Percentiles rank a stretch among this genome's conserved stretches.
phyloP scores from a whole-genome alignment of 2,888 invertebrate genomes.

The Capitulum mitella region DNA sequence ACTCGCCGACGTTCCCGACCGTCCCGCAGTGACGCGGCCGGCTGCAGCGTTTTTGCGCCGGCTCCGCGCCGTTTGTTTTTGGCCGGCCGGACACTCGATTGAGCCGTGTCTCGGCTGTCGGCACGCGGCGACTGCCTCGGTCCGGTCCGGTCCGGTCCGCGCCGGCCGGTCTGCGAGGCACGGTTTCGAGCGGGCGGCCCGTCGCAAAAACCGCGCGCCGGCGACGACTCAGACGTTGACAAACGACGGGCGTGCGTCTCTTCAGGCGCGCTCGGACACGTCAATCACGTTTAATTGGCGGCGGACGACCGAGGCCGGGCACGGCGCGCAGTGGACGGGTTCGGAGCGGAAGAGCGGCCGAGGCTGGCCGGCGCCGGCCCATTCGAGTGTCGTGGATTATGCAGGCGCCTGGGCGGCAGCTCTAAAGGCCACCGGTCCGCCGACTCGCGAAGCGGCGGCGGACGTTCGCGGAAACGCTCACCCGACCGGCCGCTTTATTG shows the following conservation, averaged over 20 bases:
- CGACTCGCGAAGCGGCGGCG: too few species aligned
- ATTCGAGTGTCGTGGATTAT: too few species aligned
- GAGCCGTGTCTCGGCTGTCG: neutral
- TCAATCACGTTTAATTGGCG: neutral
- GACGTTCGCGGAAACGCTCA: neutral
- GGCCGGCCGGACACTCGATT: neutral
- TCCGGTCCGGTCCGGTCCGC: too few species aligned
- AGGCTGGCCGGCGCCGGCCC: too few species aligned
- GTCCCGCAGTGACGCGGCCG: too few species aligned
- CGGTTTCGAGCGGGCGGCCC: too few species aligned
- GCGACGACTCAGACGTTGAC: neutral
- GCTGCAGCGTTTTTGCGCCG: neutral
- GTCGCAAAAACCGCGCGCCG: neutral
- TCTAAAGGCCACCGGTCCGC: too few species aligned
- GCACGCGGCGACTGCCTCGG: neutral
- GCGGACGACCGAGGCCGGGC: neutral
- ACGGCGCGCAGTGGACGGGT: too few species aligned
- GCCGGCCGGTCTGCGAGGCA: too few species aligned
- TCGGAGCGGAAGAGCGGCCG: too few species aligned
- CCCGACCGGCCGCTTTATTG: neutral
- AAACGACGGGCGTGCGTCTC: neutral
- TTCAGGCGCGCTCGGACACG: neutral
- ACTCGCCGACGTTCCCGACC: too few species aligned
- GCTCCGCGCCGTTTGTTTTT: neutral
- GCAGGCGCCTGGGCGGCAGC: too few species aligned